A percentile compares a stretch with the other conserved stretches of the same genome.
phyloP scores from a whole-genome alignment of 1,140 invertebrate species.

The Drosophila subpulchrella region DNA sequence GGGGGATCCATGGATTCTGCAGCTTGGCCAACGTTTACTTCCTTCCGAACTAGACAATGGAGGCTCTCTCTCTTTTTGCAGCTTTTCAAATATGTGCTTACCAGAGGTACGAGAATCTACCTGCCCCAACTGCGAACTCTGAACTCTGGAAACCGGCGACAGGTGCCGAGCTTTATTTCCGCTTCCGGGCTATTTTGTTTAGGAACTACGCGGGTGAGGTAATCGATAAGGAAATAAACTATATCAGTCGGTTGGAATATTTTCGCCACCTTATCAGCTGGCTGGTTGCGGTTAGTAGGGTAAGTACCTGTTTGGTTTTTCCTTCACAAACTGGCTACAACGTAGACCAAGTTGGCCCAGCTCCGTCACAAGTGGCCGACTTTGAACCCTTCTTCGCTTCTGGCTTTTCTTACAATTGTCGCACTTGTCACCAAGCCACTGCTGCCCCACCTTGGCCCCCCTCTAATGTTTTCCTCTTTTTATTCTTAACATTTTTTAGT shows the following conservation, averaged over 20 bases:
- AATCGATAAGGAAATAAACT: constrained; percentile 46
- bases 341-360: constrained; percentile 18
- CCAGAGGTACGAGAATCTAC: constrained; percentile 29
- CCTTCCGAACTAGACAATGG: constrained; percentile 54
- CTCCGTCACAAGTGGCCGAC: constrained; percentile 46
- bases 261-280: constrained; percentile 23
- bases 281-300: constrained; percentile 23
- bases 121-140: constrained; percentile 33
- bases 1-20: constrained; percentile 41
- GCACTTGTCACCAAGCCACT: constrained; percentile 63
- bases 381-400: constrained; percentile 41
- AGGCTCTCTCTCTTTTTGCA: constrained; percentile 40
- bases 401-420: constrained; percentile 70
- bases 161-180: constrained; percentile 52
- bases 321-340: constrained; percentile 9
- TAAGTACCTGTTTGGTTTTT: constrained; percentile 28
- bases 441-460: constrained; percentile 10
- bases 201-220: background rate
- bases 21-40: constrained; percentile 63
- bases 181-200: constrained; percentile 14
- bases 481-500: constrained; percentile 12
- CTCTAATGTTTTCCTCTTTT: constrained; percentile 8
- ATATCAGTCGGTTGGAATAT: constrained; percentile 5
- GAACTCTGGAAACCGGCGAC: constrained; percentile 15
- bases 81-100: constrained; percentile 67